A percentile compares a stretch with the other conserved stretches of the same genome.
Evolutionary conservation across 2,113 vertebrate genomes (phyloP).

Genomic region (Oceanites oceanicus): DNA sequence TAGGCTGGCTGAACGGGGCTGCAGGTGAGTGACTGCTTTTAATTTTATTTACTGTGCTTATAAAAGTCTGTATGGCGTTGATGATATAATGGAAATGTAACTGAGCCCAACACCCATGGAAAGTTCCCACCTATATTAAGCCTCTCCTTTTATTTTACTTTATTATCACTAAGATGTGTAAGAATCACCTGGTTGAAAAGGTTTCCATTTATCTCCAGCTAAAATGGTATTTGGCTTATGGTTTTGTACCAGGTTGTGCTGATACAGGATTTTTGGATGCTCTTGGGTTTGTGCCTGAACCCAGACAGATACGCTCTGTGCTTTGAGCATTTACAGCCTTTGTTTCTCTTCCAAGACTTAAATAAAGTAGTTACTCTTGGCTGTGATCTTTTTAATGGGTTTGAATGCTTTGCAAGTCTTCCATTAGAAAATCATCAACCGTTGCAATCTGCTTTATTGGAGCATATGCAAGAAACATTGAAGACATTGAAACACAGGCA

Average conservation of each 20-base stretch:
- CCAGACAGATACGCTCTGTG: background rate
- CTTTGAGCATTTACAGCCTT: background rate
- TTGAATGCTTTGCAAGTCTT: background rate
- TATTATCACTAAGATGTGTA: background rate
- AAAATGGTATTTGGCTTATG: background rate
- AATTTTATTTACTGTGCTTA: background rate
- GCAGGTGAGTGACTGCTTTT: constrained; percentile 39
- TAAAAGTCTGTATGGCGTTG: rapidly evolving
- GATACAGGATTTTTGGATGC: background rate
- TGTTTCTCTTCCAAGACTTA: constrained; percentile 16
- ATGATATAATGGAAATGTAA: background rate
- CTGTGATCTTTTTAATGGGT: constrained; percentile 7
- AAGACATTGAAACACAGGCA: rapidly evolving
- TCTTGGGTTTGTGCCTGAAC: constrained; percentile 17
- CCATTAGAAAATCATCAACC: background rate
- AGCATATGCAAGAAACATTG: rapidly evolving
- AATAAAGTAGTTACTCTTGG: background rate
- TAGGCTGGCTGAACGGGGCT: background rate
- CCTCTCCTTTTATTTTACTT: background rate
- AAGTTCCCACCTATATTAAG: background rate
- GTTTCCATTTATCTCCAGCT: background rate
- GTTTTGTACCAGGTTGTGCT: background rate
- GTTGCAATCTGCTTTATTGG: background rate
- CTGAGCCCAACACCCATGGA: background rate
- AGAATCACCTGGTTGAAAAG: background rate